Conservation (phyloP, 2,888 invertebrate species). For the Lasioglossum villosulum region DNA sequence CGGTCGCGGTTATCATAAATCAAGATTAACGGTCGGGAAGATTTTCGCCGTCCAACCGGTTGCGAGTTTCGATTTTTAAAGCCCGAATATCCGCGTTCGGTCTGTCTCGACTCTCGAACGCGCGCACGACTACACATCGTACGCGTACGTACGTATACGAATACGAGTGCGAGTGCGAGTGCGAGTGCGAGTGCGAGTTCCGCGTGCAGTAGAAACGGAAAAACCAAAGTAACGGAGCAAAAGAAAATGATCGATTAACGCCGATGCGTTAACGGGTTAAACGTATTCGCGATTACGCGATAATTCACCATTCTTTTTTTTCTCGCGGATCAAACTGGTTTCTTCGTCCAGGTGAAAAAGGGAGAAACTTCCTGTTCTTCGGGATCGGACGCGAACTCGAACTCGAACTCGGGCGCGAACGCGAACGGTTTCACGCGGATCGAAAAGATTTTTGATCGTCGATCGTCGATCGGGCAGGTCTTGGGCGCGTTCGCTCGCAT, state of each 20-base stretch:
- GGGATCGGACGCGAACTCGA: slow-evolving; percentile 7
- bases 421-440: slow-evolving; percentile 52
- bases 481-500: slow-evolving; percentile 18
- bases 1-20: slow-evolving; percentile 70
- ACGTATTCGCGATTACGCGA: slow-evolving; percentile 65
- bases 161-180: neutral
- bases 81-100: slow-evolving; percentile 36
- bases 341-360: slow-evolving; percentile 52
- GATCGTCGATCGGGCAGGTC: slow-evolving; percentile 52
- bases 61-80: slow-evolving; percentile 60
- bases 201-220: neutral
- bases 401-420: neutral
- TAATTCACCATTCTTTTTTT: slow-evolving; percentile 59
- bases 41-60: slow-evolving; percentile 68
- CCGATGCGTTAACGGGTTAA: slow-evolving; percentile 69
- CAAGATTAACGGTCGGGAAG: slow-evolving; percentile 74
- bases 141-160: neutral
- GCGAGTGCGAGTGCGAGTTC: neutral
- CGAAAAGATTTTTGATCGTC: slow-evolving; percentile 73
- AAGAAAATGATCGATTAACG: slow-evolving; percentile 65
- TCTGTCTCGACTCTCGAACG: neutral
- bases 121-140: neutral
- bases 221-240: slow-evolving; percentile 19
- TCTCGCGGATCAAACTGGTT: slow-evolving; percentile 63
- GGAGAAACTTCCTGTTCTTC: slow-evolving; percentile 49